These are phyloP conservation scores for Phataginus tetradactyla DNA, from an alignment of 2,797 vertebrate genomes.

Conservation along the genomic window DNA sequence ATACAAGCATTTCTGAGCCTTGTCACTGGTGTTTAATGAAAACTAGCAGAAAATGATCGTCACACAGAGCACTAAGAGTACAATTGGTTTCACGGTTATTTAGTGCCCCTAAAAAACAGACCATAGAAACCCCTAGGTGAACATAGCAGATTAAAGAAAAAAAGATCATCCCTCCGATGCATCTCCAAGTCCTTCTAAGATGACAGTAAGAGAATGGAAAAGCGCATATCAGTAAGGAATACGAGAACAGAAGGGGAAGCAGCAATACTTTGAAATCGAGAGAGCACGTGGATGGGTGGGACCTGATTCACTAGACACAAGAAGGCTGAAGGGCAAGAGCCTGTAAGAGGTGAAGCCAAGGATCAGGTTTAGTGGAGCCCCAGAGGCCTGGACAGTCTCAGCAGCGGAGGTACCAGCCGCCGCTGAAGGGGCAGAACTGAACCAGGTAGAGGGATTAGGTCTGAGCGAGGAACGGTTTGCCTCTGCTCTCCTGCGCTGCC, in stretches of 20 bases:
- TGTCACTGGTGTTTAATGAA: constrained; percentile 54
- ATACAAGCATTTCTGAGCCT: constrained; percentile 35
- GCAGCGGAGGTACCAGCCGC: neutral
- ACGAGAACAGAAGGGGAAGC: neutral
- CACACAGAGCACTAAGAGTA: neutral
- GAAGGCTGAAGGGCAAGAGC: neutral
- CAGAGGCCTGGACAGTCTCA: neutral
- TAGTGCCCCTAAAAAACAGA: neutral
- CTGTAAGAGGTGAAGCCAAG: neutral
- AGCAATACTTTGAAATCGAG: neutral
- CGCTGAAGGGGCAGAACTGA: neutral
- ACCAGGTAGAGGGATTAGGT: neutral
- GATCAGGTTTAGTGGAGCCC: neutral
- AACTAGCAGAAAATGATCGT: constrained; percentile 21
- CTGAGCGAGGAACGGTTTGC: no score
- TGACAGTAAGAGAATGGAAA: neutral
- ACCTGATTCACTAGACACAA: neutral
- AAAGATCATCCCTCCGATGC: neutral
- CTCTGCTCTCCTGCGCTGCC: no score
- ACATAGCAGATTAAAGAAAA: neutral
- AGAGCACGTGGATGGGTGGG: neutral
- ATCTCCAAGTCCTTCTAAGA: neutral
- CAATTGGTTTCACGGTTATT: constrained; percentile 41
- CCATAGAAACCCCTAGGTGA: constrained; percentile 27
- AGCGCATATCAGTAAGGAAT: neutral